Conservation (phyloP, 2,888 invertebrate species). For the Drosophila rubida region DNA sequence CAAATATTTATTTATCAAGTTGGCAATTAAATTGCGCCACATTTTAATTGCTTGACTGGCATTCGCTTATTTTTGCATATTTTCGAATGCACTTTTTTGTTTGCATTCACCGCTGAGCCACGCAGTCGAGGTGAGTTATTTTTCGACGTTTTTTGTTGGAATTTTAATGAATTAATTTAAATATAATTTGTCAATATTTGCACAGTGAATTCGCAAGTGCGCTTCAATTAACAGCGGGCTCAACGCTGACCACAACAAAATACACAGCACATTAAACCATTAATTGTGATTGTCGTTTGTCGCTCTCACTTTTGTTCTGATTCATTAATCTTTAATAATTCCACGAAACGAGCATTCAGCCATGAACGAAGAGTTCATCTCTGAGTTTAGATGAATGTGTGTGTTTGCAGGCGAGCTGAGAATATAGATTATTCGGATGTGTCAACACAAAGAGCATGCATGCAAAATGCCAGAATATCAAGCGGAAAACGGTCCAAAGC, state of each 20-base stretch:
- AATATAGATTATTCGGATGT: constrained; percentile 61
- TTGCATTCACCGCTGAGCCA: constrained; percentile 33
- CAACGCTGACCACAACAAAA: constrained; percentile 52
- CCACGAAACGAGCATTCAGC: no score
- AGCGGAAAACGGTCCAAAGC: constrained; percentile 47
- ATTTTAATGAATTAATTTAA: constrained; percentile 56
- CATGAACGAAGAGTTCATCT: no score
- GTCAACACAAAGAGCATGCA: constrained; percentile 62
- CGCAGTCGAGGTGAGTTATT: neutral
- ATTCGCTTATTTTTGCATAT: constrained; percentile 47
- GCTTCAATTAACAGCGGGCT: constrained; percentile 61
- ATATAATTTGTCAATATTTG: constrained; percentile 59
- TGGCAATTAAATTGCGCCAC: constrained; percentile 43
- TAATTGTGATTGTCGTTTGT: constrained; percentile 38
- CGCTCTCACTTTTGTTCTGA: neutral
- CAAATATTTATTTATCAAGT: constrained; percentile 60
- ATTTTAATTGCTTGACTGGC: constrained; percentile 44
- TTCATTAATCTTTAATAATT: neutral
- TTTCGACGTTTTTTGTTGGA: constrained; percentile 4
- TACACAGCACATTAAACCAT: constrained; percentile 35
- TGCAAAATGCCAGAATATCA: constrained; percentile 58
- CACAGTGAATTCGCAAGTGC: constrained; percentile 37
- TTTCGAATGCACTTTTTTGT: constrained; percentile 34
- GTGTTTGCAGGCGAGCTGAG: neutral
- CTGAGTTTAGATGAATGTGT: neutral